Conservation (phyloP, 2,888 invertebrate species). For the Hydrotaea diabolus region DNA sequence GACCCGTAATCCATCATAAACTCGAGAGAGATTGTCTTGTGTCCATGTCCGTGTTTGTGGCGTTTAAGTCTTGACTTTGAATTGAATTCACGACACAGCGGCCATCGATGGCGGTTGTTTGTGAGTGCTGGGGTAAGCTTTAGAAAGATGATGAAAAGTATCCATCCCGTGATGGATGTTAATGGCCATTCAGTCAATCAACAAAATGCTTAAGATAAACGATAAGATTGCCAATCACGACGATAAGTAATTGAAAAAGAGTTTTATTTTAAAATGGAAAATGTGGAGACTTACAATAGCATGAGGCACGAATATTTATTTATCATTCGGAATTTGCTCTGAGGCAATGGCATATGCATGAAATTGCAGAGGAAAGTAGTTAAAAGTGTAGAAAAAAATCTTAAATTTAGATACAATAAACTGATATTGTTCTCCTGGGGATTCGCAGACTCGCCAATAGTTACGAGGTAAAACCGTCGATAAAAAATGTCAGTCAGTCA, state of each 20-base stretch:
- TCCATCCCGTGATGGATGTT: conserved; percentile 46
- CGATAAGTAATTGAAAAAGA: conserved; percentile 32
- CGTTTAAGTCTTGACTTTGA: conserved; percentile 25
- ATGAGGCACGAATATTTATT: conserved; percentile 17
- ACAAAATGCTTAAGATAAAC: conserved; percentile 57
- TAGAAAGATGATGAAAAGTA: conserved; percentile 19
- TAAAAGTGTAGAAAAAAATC: no score
- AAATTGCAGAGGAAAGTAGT: not conserved
- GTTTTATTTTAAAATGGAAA: conserved; percentile 5
- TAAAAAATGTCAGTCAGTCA: no score
- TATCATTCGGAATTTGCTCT: conserved; percentile 2
- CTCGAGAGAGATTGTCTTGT: conserved; percentile 14
- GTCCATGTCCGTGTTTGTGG: not conserved
- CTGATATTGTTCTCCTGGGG: no score
- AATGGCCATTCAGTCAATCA: conserved; percentile 62
- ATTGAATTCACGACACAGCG: not conserved
- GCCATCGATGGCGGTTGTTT: not conserved
- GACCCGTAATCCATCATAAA: conserved; percentile 60
- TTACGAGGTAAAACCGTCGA: no score
- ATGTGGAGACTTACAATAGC: conserved; percentile 10
- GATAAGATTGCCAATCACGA: conserved; percentile 43
- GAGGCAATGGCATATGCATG: not conserved
- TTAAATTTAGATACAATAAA: no score
- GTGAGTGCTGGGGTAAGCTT: conserved; percentile 1
- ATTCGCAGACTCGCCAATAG: no score